Percentiles rank a stretch among this genome's conserved stretches.
Evolutionary conservation across 2,888 invertebrate genomes (phyloP).

Genomic region (Acleris sparsana): DNA sequence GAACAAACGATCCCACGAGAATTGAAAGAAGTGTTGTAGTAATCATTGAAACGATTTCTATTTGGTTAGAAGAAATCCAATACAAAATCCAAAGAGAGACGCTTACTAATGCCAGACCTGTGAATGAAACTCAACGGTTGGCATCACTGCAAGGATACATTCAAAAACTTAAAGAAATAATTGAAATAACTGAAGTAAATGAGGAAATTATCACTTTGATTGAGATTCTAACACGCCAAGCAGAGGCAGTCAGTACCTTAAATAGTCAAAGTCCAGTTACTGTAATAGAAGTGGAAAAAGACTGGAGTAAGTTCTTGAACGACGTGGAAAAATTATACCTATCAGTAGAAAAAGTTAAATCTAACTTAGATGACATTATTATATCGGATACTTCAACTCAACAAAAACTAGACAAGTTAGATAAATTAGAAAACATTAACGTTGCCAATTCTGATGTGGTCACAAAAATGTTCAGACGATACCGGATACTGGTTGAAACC

Average conservation of each 20-base stretch:
- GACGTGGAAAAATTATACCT: conserved; percentile 84
- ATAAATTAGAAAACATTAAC: conserved; percentile 87
- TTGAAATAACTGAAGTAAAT: conserved; percentile 87
- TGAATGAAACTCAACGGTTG: conserved; percentile 61
- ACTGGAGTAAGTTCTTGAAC: conserved; percentile 88
- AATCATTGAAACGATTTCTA: conserved; percentile 91
- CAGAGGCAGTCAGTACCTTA: conserved; percentile 87
- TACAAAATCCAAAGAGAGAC: conserved; percentile 86
- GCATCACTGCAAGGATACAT: conserved; percentile 81
- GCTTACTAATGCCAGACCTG: conserved; percentile 51
- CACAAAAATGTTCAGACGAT: conserved; percentile 84
- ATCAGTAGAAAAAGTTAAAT: conserved; percentile 76
- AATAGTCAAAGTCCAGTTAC: conserved; percentile 71
- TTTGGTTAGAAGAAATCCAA: conserved; percentile 93
- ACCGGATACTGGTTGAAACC: conserved; percentile 85
- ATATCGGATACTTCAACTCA: conserved; percentile 86
- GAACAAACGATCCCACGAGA: conserved; percentile 79
- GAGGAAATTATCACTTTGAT: conserved; percentile 86
- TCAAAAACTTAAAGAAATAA: conserved; percentile 84
- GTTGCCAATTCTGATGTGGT: conserved; percentile 84
- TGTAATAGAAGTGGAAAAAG: conserved; percentile 83
- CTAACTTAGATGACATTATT: conserved; percentile 81
- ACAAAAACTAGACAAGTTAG: conserved; percentile 87
- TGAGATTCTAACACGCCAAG: conserved; percentile 85
- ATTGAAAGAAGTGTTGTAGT: conserved; percentile 89